Percentiles rank a stretch among this genome's conserved stretches.
phyloP scores from a whole-genome alignment of 2,113 vertebrate genomes.

The Rhipidura dahli region DNA sequence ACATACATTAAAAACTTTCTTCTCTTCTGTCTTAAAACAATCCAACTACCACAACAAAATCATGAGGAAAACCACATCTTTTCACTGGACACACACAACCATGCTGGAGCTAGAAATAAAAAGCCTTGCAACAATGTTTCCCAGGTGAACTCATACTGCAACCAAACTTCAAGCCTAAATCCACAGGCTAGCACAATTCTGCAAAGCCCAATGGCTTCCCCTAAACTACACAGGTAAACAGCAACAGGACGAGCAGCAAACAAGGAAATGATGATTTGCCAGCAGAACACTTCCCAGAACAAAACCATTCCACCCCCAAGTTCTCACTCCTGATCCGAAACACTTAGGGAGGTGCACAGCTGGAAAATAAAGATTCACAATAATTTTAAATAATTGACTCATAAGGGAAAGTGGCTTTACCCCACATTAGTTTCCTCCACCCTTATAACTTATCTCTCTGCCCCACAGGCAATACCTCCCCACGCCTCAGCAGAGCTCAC shows the following conservation, averaged over 20 bases:
- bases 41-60: accelerated
- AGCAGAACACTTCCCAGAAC: not conserved
- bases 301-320: not conserved
- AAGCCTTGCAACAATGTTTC: not conserved
- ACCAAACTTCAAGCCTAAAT: not conserved
- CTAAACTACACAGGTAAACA: not conserved
- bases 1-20: not conserved
- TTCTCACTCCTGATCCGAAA: not conserved
- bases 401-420: not conserved
- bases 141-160: not conserved
- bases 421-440: not conserved
- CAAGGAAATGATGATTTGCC: not conserved
- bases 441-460: not conserved
- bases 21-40: not conserved
- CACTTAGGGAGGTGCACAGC: not conserved
- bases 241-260: not conserved
- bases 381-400: not conserved
- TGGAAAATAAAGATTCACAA: not conserved
- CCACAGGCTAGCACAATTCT: not conserved
- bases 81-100: not conserved
- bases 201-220: not conserved
- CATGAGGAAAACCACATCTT: not conserved
- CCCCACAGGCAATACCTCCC: not conserved
- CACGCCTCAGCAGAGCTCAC: not conserved
- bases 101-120: not conserved